Conservation (phyloP, 2,797 vertebrate species). For the Hemitrygon akajei region DNA sequence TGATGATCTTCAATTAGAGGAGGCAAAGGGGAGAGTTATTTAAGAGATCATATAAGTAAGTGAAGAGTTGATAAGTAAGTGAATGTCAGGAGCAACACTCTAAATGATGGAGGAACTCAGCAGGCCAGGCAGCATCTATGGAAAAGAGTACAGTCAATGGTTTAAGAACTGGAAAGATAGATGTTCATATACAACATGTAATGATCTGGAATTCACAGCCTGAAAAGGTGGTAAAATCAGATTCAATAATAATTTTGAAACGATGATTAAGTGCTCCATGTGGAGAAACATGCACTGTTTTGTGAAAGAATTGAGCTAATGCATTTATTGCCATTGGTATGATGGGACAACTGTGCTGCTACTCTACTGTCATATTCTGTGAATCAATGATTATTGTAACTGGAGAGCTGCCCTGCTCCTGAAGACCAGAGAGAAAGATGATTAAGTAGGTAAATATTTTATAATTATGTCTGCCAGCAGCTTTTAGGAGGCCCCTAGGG, state of each 20-base stretch:
- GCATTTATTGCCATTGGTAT: background rate
- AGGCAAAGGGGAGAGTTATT: too few relatives aligned
- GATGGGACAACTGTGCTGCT: background rate
- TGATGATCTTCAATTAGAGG: too few relatives aligned
- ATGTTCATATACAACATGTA: background rate
- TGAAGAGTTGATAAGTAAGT: too few relatives aligned
- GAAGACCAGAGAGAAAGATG: background rate
- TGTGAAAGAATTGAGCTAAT: background rate
- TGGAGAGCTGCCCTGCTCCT: background rate
- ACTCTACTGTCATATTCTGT: background rate
- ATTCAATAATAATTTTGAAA: background rate
- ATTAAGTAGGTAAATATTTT: background rate
- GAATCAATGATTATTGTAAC: background rate
- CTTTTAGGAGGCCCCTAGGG: background rate
- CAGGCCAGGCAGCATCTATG: too few relatives aligned
- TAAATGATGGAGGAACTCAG: too few relatives aligned
- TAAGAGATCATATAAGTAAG: too few relatives aligned
- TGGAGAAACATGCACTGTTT: background rate
- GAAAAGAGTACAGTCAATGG: too few relatives aligned
- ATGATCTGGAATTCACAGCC: background rate
- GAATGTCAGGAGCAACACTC: too few relatives aligned
- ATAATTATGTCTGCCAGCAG: background rate
- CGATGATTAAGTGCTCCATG: background rate
- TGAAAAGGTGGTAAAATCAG: background rate
- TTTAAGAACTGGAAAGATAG: background rate